Conservation (phyloP, 2,888 invertebrate species). For the Meteorus colon region DNA sequence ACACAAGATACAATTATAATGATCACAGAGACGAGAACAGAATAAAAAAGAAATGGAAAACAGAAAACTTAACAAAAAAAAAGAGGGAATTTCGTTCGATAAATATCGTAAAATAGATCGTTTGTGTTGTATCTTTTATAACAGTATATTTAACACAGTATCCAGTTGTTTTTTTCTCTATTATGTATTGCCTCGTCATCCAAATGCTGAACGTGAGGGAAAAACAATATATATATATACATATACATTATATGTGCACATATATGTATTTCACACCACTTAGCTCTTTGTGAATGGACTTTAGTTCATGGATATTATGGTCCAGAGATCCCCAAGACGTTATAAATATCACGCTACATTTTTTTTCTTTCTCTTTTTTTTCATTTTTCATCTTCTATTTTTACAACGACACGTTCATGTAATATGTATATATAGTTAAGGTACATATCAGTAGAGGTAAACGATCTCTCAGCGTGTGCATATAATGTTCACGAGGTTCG, state of each 20-base stretch:
- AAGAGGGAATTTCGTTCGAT: background rate
- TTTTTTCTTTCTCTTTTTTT: slow-evolving; percentile 17
- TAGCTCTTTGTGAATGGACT: slow-evolving; percentile 37
- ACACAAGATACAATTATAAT: slow-evolving; percentile 18
- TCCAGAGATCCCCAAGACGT: slow-evolving; percentile 35
- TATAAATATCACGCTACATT: slow-evolving; percentile 36
- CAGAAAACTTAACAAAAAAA: background rate
- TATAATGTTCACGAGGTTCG: slow-evolving; percentile 59
- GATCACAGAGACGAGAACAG: background rate
- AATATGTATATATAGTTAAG: slow-evolving; percentile 9
- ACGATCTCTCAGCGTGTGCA: slow-evolving; percentile 35
- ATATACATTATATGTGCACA: slow-evolving; percentile 18
- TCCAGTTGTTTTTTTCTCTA: slow-evolving; percentile 32
- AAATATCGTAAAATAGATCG: slow-evolving; percentile 34
- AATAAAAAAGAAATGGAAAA: slow-evolving; percentile 11
- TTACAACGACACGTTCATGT: background rate
- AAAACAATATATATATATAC: slow-evolving; percentile 51
- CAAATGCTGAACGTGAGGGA: slow-evolving; percentile 32
- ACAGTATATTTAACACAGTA: slow-evolving; percentile 38
- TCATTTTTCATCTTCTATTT: slow-evolving; percentile 15
- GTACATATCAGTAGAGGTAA: slow-evolving; percentile 27
- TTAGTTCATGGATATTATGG: slow-evolving; percentile 33
- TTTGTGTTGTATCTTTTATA: slow-evolving; percentile 20
- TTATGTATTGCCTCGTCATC: slow-evolving; percentile 23
- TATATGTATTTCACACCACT: slow-evolving; percentile 8